Base-by-base conservation (phyloP, 2,888 invertebrate genomes). In the Oxycera nigricornis region DNA sequence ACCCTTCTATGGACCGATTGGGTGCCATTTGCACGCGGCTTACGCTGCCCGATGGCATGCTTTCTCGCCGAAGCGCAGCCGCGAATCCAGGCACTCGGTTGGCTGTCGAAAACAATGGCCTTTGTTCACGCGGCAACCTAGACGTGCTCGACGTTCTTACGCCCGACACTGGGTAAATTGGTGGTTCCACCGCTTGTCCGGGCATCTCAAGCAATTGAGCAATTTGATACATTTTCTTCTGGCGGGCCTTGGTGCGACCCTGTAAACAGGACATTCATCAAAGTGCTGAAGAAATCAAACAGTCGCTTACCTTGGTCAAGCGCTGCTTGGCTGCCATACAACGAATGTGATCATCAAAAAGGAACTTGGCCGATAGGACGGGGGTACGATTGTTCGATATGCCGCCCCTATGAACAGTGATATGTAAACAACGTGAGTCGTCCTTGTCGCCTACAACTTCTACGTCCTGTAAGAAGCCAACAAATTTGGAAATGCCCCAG, bases 271-370 rank as follows among this genome's bases (percentile, higher is more conserved):
- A n/a, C n/a, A n/a, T n/a, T 52, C 2, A 52, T 2, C n/a, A 26
- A 24, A 28, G n/a, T 31, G 24, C 14, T 26, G 6, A 22, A 14
- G 24, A 4, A 26, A 7, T 1, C 24, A 52, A 9, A 9, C 55
- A 52, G 22, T 52, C 55, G n/a, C 2, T 76, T 82, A 93, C 94
- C 93, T 94, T 92, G 1, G 91, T 91, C 4, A 92, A 85, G 50
- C 91, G 84, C 84, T 98, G 98, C 82, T 98, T 98, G 26, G 98
- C 98, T 20, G 98, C 98, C 97, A 98, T 97, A 82, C 98, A 98
- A 31, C 98, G 89, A 79, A 99, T 99, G 83, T 98, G 98, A 87
- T 99, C 99, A 83, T 99, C 98, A 83, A 99, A 99, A 76, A 98
- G 90, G 85, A 99, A 98, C 85, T 94, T 96, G 9, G 96, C 95